Base-by-base conservation (phyloP, 1,140 invertebrate species). In the Atta texana region DNA sequence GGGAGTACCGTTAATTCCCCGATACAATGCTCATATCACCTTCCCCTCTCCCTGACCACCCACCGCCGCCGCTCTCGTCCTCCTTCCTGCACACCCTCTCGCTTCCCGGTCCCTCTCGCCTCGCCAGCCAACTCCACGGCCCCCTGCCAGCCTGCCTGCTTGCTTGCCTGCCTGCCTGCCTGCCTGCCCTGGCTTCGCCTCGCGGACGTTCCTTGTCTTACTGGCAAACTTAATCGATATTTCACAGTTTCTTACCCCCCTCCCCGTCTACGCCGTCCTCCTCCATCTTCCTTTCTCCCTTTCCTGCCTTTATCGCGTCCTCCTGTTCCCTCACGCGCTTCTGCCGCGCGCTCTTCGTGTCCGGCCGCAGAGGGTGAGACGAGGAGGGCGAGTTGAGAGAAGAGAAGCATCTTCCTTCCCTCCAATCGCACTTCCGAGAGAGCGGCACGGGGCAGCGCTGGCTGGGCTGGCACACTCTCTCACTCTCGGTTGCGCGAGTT, bases 11-110 rank as follows among this genome's bases (percentile, higher is more conserved):
- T 95, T 95, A 95, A 95, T 95, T 95, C 94, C 94, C 94, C 95
- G 94, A 95, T 95, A 95, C 95, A 95, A 95, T 95, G 94, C 95
- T 95, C 95, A 95, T 95, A 95, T 95, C 95, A 95, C 94, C 94
- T 95, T 90, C 92, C 92, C 91, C 93, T 91, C 92, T 89, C 88
- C 92, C 92, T 93, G 93, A 93, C 92, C 92, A 92, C 90, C 88
- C 87, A 86, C 89, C 82, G 82, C 89, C 88, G 71, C 89, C 82
- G 80, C 76, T 84, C 61, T 86, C 85, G 69, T 71, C 82, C 87
- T 82, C 85, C 89, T 87, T 87, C 84, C 63, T 55, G 44, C 39
- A 81, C 84, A 82, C 82, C 74, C 63, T 63, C 76, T 49, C 31
- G 31, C 31, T 5, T 34, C 31, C 31, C 31, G 31, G 5, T 34